Conservation (phyloP, 2,113 vertebrate genomes). For the Pluvialis apricaria region DNA sequence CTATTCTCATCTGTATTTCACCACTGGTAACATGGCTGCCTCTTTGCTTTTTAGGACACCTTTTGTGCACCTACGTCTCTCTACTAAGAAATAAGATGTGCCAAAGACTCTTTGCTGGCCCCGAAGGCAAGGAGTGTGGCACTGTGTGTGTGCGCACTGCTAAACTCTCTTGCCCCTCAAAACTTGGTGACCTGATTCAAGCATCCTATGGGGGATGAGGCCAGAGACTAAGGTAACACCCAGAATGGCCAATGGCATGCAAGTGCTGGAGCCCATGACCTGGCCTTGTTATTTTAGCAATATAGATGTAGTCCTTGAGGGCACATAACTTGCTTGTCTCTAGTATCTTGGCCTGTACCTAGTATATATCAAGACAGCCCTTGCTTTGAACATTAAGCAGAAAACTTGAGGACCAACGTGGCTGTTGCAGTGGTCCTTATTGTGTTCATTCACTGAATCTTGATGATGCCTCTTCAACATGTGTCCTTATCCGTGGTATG, state of each 20-base stretch:
- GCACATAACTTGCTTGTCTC: not conserved
- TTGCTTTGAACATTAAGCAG: not conserved
- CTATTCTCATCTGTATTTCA: not conserved
- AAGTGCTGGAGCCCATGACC: not conserved
- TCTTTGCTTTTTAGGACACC: not conserved
- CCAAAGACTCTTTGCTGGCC: not conserved
- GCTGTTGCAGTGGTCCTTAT: not conserved
- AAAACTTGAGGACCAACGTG: not conserved
- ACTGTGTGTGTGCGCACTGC: no score
- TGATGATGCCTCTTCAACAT: not conserved
- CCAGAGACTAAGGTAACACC: not conserved
- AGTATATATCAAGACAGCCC: not conserved
- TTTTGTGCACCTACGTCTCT: not conserved
- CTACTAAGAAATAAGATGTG: not conserved
- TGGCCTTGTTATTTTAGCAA: not conserved
- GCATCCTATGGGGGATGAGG: not conserved
- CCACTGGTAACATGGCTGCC: not conserved
- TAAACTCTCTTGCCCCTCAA: not conserved
- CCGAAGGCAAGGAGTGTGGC: not conserved
- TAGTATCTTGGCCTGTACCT: not conserved
- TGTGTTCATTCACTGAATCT: not conserved
- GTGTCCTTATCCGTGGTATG: not conserved
- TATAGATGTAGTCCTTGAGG: not conserved
- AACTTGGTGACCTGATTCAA: not conserved
- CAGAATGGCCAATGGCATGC: not conserved